Evolutionary conservation across 2,888 invertebrate genomes (phyloP), one percentile per base, ranked within the genome.

Genomic region (Notocelia uddmanniana): DNA sequence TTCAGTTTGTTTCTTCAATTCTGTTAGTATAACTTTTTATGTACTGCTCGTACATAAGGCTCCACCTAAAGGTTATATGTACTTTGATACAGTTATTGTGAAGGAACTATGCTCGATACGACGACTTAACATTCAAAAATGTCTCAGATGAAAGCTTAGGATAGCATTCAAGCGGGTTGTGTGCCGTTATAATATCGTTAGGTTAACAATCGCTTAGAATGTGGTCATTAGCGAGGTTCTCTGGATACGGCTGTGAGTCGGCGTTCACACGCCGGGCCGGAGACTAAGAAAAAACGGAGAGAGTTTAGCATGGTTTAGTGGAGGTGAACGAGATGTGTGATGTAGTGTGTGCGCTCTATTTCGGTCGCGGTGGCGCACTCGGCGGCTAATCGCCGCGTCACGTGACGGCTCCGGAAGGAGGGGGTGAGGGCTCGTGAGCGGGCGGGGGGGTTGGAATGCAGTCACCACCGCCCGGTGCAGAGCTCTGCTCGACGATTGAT

Each of bases 381-480:
- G 85, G 87, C 88, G 85, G 92, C 92, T 93, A 92, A 93, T 93
- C 92, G 91, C 83, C 88, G 85, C 88, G 92, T 92, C 92, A 92
- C 92, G 92, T 93, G 93, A 92, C 90, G 87, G 84, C 88, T 88
- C 89, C 90, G 91, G 92, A 90, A 92, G 92, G 89, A 88, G 86
- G 90, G 90, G 91, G 91, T 83, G 89, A 83, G 87, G 81, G 73
- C 79, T 82, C 79, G 81, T 79, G 82, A 78, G 81, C 81, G 80
- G 79, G 79, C 79, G 82, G 79, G 83, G 79, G 79, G 86, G 87
- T 88, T 83, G 92, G 92, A 93, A 93, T 93, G 93, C 92, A 93
- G 92, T 90, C 89, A 90, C 90, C 90, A 89, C 82, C 85, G 89
- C 88, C 72, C 87, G 84, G 64, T 64, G 68, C 74, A 71, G 72